Percentiles rank a stretch among this genome's conserved stretches.
Conservation (phyloP, 2,113 vertebrate genomes). For the Psophia crepitans region DNA sequence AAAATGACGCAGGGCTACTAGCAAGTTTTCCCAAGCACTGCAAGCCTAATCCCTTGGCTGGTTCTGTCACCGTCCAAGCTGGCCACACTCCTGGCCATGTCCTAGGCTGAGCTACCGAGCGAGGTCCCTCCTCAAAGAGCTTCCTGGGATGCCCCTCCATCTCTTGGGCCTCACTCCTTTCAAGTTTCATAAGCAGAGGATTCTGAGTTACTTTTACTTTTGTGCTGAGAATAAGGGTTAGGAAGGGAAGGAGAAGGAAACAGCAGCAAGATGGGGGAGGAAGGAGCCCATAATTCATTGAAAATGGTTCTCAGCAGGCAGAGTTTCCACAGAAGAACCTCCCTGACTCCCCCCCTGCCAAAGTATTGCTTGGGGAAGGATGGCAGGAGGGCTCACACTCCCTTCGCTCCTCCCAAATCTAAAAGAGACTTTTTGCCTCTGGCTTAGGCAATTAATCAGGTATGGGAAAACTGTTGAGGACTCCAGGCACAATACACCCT, state of each 20-base stretch:
- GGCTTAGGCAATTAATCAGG: neutral
- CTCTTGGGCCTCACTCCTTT: neutral
- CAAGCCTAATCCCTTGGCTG: neutral
- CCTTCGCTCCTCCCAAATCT: neutral
- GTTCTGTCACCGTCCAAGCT: neutral
- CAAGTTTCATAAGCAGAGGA: neutral
- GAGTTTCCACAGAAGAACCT: neutral
- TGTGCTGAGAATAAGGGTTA: neutral
- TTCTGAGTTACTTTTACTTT: neutral
- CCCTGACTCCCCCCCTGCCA: neutral
- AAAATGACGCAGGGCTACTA: neutral
- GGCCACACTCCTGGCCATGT: fast-evolving
- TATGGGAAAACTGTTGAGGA: neutral
- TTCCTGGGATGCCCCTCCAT: neutral
- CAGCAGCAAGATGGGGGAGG: neutral
- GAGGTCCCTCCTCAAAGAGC: neutral
- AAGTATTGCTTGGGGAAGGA: neutral
- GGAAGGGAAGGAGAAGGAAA: neutral
- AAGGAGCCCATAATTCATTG: neutral
- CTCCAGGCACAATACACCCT: neutral
- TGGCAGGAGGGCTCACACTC: neutral
- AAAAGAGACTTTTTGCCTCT: neutral
- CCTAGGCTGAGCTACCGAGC: neutral
- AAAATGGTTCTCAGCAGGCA: neutral
- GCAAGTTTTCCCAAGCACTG: neutral